phyloP scores from a whole-genome alignment of 2,797 vertebrate genomes.

The Sebastes kiyomatsui region DNA sequence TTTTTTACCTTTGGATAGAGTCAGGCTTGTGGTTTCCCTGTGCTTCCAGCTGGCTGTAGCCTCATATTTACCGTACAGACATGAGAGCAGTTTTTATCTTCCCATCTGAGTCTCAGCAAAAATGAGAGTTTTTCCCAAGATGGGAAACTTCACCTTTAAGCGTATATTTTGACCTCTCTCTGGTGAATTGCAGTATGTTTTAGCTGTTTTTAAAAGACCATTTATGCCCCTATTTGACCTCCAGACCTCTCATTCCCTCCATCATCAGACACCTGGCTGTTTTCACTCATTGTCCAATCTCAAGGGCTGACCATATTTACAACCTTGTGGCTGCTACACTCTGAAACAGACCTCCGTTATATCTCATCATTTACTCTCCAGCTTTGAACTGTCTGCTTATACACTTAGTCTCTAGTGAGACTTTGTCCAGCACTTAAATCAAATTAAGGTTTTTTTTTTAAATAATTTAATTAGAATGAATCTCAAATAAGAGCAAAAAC shows the following conservation, averaged over 20 bases:
- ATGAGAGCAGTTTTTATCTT: background rate
- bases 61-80: background rate
- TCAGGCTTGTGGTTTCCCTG: background rate
- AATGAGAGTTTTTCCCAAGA: background rate
- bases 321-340: background rate
- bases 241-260: background rate
- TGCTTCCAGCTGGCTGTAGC: background rate
- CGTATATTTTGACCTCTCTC: background rate
- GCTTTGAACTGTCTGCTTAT: background rate
- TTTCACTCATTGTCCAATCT: constrained; percentile 8
- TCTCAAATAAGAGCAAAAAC: background rate
- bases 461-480: background rate
- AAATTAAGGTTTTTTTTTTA: background rate
- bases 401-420: background rate
- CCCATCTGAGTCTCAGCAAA: background rate
- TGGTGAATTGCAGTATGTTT: background rate
- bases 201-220: background rate
- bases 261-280: background rate
- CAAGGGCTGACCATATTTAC: background rate
- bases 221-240: background rate
- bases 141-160: background rate
- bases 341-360: background rate
- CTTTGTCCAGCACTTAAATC: background rate
- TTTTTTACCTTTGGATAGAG: background rate
- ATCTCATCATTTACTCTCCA: background rate